phyloP scores from a whole-genome alignment of 2,797 vertebrate genomes.

The Pteronotus mesoamericanus region DNA sequence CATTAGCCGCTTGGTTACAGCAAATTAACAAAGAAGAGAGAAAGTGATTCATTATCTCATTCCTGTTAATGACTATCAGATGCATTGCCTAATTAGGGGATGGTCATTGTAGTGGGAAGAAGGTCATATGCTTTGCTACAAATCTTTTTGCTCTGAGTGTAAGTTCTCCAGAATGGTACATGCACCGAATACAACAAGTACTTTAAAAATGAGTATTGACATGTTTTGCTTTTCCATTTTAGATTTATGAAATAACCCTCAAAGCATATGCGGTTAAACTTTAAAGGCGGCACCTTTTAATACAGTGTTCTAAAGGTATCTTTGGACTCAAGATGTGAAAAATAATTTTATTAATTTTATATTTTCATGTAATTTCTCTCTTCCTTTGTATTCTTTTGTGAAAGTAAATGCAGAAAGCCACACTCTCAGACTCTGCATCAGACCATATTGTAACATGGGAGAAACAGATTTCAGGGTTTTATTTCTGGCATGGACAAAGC shows the following conservation, averaged over 20 bases:
- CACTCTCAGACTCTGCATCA: not conserved
- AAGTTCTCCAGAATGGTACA: constrained; percentile 74
- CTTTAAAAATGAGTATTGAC: constrained; percentile 73
- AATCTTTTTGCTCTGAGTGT: constrained; percentile 84
- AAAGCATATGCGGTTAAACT: constrained; percentile 45
- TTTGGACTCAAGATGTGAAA: not conserved
- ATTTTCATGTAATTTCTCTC: not conserved
- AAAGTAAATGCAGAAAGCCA: constrained; percentile 35
- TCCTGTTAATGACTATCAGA: constrained; percentile 97
- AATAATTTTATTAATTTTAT: constrained; percentile 47
- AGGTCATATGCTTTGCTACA: constrained; percentile 87
- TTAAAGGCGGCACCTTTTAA: constrained; percentile 20
- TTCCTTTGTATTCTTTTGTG: constrained; percentile 34
- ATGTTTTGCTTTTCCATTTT: constrained; percentile 69
- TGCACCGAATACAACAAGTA: constrained; percentile 74
- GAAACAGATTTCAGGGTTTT: constrained; percentile 41
- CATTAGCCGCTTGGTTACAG: constrained; percentile 95
- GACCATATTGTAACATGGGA: not conserved
- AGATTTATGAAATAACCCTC: constrained; percentile 40
- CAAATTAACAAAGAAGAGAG: constrained; percentile 95
- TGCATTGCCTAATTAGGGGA: constrained; percentile 94
- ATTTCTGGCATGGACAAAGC: constrained; percentile 47
- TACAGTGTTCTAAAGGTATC: not conserved
- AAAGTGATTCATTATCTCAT: constrained; percentile 95
- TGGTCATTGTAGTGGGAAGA: constrained; percentile 88